Base-by-base conservation (phyloP, 2,113 vertebrate species). In the Sceloporus undulatus region DNA sequence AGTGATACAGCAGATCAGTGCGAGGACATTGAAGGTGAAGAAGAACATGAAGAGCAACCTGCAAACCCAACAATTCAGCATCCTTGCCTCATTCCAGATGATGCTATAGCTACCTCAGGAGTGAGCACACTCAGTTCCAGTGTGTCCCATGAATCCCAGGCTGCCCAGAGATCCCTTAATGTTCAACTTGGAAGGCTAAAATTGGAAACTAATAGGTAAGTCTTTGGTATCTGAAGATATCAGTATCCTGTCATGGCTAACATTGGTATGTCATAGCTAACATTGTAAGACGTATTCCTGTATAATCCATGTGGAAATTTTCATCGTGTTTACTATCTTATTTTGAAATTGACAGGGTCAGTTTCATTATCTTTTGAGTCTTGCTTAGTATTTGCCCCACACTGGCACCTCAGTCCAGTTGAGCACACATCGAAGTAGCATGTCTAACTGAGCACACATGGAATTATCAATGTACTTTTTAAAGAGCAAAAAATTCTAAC, bases 121-220 rank as follows among this genome's bases (percentile, higher is more conserved):
- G 98, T 99, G 88, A 99, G 99, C 98, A 99, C 99, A 0, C 99
- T 99, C 95, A 99, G 98, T 93, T 99, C 99, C 84, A 98, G 98
- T 0, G 96, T 98, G 7, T 99, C 98, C 2, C 98, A 98, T 21
- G 98, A 97, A 74, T 99, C 98, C 77, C 98, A 98, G 78, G 97
- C 93, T 42, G 97, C 96, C 38, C 98, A 98, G 92, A 97, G 97
- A 14, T 97, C 98, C 0, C 96, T 99, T 86, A 98, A 94, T 87
- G 96, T 99, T 95, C 98, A 99, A 95, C 97, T 99, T 66, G 97
- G 98, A 71, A 96, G 98, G 87, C 98, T 99, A 94, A 99, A 99
- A 95, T 97, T 99, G 92, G 98, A 99, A 96, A 99, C 98, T 59
- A 99, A 96, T 92, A 98, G 98, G 99, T 99, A 94, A 95, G 93